Base-by-base conservation (phyloP, 2,797 vertebrate species). In the Betta splendens region DNA sequence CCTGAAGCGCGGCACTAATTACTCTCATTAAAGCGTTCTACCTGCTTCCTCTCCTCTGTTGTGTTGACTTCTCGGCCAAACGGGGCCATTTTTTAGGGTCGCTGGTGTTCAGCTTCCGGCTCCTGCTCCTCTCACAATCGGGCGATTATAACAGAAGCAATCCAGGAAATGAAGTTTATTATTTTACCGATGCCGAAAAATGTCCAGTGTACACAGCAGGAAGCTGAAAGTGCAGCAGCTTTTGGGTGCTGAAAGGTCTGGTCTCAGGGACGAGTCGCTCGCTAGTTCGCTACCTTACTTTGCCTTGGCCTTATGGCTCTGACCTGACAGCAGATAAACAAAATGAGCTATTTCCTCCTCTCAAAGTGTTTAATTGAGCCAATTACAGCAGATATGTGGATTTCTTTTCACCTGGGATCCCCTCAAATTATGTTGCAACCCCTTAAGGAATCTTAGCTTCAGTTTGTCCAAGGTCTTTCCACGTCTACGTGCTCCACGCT, bases 131-230 rank as follows among this genome's bases (percentile, higher is more conserved):
- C 20, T 29, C 40, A 42, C 45, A 49, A 46, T 33, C 9, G 32
- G 29, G 47, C 60, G 55, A 72, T 68, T 59, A 32, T 65, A 73
- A 69, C 60, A 45, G 47, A 77, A 57, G 28, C 38, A 28, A 75
- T 63, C 52, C 62, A 69, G 62, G 74, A 83, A 72, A 68, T 64
- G 32, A 64, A 64, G 36, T 33, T 46, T 21, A 43, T 60, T 68
- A 28, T 59, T 15, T 9, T 40, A 33, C 38, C 0, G 15, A 9
- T 46, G 33, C 56, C 40, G 55, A 49, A 77, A 53, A 63, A 51
- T 21, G 16, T 43, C 13, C 60, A 65, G 64, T 55, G 51, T 56
- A 65, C 46, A 54, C 32, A 44, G 57, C 61, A 65, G 68, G 61
- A 76, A 77, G 69, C 54, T 36, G 59, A 76, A 64, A 18, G 36